These are phyloP conservation scores for Tonatia bakeri DNA, from an alignment of 2,113 vertebrate genomes.

Conservation along the genomic window DNA sequence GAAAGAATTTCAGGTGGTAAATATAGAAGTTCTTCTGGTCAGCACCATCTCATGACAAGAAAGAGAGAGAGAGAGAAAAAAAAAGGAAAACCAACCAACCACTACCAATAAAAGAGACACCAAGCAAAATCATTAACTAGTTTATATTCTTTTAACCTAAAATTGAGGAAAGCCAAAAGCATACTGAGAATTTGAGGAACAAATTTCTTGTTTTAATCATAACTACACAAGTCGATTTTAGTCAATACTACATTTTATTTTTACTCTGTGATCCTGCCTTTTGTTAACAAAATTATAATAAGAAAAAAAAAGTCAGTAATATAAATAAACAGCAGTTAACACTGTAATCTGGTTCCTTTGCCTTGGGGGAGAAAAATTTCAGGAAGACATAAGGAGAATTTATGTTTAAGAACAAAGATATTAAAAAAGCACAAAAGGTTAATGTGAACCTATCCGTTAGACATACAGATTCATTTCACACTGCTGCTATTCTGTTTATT, in stretches of 20 bases:
- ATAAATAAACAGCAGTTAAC: background rate
- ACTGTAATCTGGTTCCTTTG: background rate
- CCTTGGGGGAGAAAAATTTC: background rate
- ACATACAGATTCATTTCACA: background rate
- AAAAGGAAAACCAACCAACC: background rate
- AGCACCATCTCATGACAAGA: background rate
- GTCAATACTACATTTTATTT: background rate
- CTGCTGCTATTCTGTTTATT: background rate
- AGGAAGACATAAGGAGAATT: background rate
- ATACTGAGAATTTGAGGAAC: background rate
- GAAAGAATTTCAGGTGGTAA: background rate
- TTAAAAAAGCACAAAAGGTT: background rate
- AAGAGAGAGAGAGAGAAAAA: too few species aligned
- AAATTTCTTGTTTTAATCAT: background rate
- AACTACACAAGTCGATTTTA: background rate
- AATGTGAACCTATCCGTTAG: background rate
- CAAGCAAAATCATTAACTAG: background rate
- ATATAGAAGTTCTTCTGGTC: background rate
- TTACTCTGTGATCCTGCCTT: background rate
- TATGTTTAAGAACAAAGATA: background rate
- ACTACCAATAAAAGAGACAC: background rate
- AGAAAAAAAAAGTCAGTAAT: background rate
- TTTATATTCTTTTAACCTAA: background rate
- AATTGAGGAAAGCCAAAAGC: background rate
- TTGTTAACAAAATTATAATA: background rate